Conservation (phyloP, 2,888 invertebrate species). For the Apodemia hepburni region DNA sequence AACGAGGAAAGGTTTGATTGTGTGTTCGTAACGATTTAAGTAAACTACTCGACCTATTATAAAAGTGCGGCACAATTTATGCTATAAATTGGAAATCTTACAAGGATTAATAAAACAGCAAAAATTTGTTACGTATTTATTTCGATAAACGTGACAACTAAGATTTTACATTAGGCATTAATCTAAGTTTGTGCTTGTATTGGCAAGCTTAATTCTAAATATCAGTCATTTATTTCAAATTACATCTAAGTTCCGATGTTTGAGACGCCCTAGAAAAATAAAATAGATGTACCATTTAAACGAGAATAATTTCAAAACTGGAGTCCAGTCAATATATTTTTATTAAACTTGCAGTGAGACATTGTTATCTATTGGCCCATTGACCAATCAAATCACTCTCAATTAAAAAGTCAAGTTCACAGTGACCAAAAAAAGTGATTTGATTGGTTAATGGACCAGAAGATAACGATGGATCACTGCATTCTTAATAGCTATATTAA, state of each 20-base stretch:
- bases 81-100: constrained; percentile 56
- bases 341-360: no score
- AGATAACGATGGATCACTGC: no score
- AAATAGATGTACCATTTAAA: background rate
- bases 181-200: constrained; percentile 49
- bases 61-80: constrained; percentile 48
- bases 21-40: constrained; percentile 48
- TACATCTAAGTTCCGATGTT: constrained; percentile 3
- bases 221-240: constrained; percentile 44
- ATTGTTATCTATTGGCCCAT: no score
- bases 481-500: no score
- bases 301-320: background rate
- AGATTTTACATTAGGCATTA: constrained; percentile 49
- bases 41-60: no score
- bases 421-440: no score
- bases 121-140: constrained; percentile 16
- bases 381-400: no score
- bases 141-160: constrained; percentile 16
- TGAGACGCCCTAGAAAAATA: background rate
- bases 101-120: constrained; percentile 34
- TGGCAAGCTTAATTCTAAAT: constrained; percentile 36
- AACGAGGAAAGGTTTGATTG: constrained; percentile 53
- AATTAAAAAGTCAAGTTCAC: no score
- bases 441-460: no score
- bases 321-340: no score